Evolutionary conservation across 2,797 vertebrate genomes (phyloP), one percentile per base, ranked within the genome.

Genomic region (Diplodus puntazzo): DNA sequence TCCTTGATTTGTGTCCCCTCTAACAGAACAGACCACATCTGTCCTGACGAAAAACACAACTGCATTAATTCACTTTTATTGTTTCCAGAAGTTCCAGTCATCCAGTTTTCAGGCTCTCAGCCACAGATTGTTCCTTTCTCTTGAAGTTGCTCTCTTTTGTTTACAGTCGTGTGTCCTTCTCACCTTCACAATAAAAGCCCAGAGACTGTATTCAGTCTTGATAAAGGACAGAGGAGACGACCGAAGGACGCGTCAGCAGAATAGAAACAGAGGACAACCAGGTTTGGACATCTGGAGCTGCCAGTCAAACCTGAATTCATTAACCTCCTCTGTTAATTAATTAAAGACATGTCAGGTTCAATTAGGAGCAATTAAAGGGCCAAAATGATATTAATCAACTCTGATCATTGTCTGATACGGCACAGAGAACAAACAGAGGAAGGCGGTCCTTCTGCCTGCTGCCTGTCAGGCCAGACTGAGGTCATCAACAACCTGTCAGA

Each of bases 261-360:
- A 69, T 62, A 23, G 69, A 79, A 34, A 55, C 43, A 71, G 77
- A 75, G 75, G 74, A 80, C 45, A n/a, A 6, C 27, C 11, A 20
- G 43, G 25, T 60, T 62, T 73, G 81, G 76, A 86, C 88, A 88
- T 86, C 86, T 89, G 88, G 82, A 85, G 73, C 64, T 2, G 64
- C 43, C 79, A 78, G n/a, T 85, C 80, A 81, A 59, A 77, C 50
- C 59, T 34, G 79, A 39, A 67, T 82, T 73, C 43, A 87, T 90
- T 87, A 83, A 83, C 81, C 79, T 87, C 60, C 42, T 14, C n/a
- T 66, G 78, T 59, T 87, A 68, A 88, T 80, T 80, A 70, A 85
- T 88, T 79, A 80, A 74, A 75, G 61, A 62, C 20, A 2, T 0
- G 60, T 84, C 85, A 65, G 39, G 9, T 85, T 81, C 77, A 74